Percentiles rank a stretch among this genome's conserved stretches.
phyloP scores from a whole-genome alignment of 1,140 invertebrate genomes.

The Drosophila subpulchrella region DNA sequence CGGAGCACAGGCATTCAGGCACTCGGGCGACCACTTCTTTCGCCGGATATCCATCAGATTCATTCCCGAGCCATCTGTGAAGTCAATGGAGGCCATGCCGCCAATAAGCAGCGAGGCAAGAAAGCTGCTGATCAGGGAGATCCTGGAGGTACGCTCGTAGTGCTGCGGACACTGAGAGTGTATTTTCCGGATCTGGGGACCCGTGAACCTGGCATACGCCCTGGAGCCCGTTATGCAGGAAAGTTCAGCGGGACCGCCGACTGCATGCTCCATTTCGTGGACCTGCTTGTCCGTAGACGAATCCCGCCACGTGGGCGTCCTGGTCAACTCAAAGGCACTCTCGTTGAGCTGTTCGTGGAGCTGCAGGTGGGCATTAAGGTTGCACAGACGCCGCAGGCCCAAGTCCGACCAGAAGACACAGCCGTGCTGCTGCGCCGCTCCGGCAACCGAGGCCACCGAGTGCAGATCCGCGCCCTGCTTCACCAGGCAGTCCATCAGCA shows the following conservation, averaged over 20 bases:
- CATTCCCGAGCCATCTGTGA: constrained; percentile 97
- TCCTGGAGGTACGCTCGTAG: constrained; percentile 93
- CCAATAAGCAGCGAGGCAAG: constrained; percentile 94
- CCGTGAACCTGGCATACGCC: constrained; percentile 96
- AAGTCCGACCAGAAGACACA: constrained; percentile 96
- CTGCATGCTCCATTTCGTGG: constrained; percentile 88
- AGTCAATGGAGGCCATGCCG: constrained; percentile 94
- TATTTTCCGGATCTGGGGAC: constrained; percentile 96
- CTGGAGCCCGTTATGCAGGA: constrained; percentile 94
- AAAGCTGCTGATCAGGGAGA: constrained; percentile 97
- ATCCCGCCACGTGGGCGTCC: constrained; percentile 98
- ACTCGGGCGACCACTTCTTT: constrained; percentile 91
- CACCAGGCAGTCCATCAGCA: constrained; percentile 93
- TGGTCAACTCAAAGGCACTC: constrained; percentile 89
- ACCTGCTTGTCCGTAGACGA: constrained; percentile 93
- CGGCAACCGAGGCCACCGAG: constrained; percentile 92
- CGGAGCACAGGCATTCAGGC: constrained; percentile 90
- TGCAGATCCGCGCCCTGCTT: constrained; percentile 92
- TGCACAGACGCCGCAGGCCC: constrained; percentile 88
- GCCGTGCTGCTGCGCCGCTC: constrained; percentile 97
- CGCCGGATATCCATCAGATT: constrained; percentile 94
- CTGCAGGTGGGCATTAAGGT: constrained; percentile 89
- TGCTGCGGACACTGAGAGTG: constrained; percentile 88
- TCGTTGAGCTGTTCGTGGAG: constrained; percentile 92
- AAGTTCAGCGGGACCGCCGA: constrained; percentile 92